These are phyloP conservation scores for Poecilia picta DNA, from an alignment of 2,797 vertebrate genomes.

Conservation along the genomic window DNA sequence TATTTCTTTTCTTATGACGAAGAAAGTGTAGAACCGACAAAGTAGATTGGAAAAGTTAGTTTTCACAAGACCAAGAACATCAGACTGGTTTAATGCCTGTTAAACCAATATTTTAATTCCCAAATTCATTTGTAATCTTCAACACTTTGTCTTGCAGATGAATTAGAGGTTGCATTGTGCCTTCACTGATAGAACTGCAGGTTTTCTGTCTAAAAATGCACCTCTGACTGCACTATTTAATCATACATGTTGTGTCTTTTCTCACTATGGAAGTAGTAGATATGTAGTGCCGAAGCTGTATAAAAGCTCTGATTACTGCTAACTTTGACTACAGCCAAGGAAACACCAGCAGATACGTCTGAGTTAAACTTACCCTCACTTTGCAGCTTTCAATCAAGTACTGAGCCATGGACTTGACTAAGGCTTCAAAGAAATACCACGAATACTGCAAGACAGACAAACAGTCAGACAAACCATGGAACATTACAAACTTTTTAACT, in stretches of 20 bases:
- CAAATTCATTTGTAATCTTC: neutral
- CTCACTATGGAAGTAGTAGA: slow-evolving; percentile 5
- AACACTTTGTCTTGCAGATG: neutral
- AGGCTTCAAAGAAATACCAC: slow-evolving; percentile 98
- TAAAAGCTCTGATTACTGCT: slow-evolving; percentile 50
- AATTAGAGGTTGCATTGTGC: neutral
- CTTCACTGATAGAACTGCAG: neutral
- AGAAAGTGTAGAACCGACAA: neutral
- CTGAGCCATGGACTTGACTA: slow-evolving; percentile 99
- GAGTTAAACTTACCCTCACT: slow-evolving; percentile 88
- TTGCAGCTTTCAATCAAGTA: slow-evolving; percentile 94
- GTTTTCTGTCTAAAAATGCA: neutral
- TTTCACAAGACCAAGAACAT: too few relatives aligned
- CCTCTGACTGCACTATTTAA: neutral
- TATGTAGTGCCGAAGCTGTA: slow-evolving; percentile 47
- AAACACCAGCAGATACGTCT: slow-evolving; percentile 9
- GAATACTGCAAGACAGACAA: slow-evolving; percentile 88
- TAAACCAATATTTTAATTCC: neutral
- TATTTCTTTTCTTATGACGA: neutral
- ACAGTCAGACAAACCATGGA: slow-evolving; percentile 33
- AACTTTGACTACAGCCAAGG: slow-evolving; percentile 29
- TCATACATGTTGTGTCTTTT: neutral
- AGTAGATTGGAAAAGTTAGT: neutral
- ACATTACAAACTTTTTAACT: neutral
- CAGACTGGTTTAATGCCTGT: neutral